These are phyloP conservation scores for Danio choprae DNA, from an alignment of 2,797 vertebrate genomes.

Conservation along the genomic window DNA sequence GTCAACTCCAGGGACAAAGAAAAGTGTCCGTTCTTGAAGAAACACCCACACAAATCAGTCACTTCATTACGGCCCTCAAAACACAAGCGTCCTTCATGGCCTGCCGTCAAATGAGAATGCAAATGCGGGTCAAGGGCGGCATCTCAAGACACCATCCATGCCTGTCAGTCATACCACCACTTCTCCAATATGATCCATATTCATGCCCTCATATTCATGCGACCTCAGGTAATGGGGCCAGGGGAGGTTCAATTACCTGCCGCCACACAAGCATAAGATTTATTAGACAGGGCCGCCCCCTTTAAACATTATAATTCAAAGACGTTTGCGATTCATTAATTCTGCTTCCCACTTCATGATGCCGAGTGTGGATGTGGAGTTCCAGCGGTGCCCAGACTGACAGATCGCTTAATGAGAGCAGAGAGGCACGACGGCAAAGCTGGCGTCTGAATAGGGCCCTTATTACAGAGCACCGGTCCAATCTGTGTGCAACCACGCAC, in stretches of 20 bases:
- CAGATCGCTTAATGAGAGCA: slow-evolving; percentile 58
- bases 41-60: slow-evolving; percentile 21
- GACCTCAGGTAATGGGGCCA: slow-evolving; percentile 56
- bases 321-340: slow-evolving; percentile 59
- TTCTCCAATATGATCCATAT: slow-evolving; percentile 57
- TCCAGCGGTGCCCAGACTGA: slow-evolving; percentile 57
- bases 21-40: neutral
- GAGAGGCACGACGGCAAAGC: slow-evolving; percentile 51
- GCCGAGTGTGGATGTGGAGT: slow-evolving; percentile 44
- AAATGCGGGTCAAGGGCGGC: slow-evolving; percentile 46
- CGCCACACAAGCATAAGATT: slow-evolving; percentile 54
- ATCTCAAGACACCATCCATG: slow-evolving; percentile 41
- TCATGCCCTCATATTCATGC: slow-evolving; percentile 54
- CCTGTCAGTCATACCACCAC: slow-evolving; percentile 55
- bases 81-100: slow-evolving; percentile 11
- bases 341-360: slow-evolving; percentile 54
- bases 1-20: neutral
- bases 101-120: slow-evolving; percentile 59
- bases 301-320: slow-evolving; percentile 58
- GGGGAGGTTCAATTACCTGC: slow-evolving; percentile 53
- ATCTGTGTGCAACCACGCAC: slow-evolving; percentile 29
- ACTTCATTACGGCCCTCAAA: slow-evolving; percentile 26
- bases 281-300: slow-evolving; percentile 45
- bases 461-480: slow-evolving; percentile 46
- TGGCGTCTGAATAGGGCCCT: slow-evolving; percentile 52